These are phyloP conservation scores for Anorthoa munda DNA, from an alignment of 2,888 invertebrate genomes.

Conservation along the genomic window DNA sequence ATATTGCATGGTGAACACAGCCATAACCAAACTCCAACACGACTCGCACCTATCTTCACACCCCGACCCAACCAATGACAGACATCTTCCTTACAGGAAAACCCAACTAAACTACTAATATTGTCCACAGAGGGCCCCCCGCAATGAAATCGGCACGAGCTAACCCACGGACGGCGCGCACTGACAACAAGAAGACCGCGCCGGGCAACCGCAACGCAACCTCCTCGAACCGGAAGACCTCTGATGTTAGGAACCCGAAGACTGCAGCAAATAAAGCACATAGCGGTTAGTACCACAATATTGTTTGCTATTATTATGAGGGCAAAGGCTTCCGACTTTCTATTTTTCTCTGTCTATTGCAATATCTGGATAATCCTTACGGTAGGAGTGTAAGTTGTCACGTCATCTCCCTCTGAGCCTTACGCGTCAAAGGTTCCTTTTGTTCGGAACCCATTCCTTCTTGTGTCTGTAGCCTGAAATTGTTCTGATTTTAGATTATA, in stretches of 20 bases:
- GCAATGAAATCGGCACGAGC: constrained; percentile 84
- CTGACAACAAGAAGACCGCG: constrained; percentile 79
- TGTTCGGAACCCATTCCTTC: no score
- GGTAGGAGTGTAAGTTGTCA: no score
- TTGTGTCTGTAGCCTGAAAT: no score
- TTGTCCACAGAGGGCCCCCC: constrained; percentile 80
- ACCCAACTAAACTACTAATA: background rate
- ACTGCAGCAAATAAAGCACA: constrained; percentile 81
- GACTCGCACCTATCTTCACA: constrained; percentile 19
- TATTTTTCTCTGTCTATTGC: no score
- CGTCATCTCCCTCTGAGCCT: no score
- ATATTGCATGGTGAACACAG: background rate
- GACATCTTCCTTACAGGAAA: constrained; percentile 23
- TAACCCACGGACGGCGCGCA: constrained; percentile 74
- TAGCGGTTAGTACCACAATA: constrained; percentile 77
- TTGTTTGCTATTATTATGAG: no score
- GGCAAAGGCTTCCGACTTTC: no score
- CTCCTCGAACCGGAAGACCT: constrained; percentile 83
- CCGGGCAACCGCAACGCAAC: constrained; percentile 79
- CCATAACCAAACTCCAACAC: background rate
- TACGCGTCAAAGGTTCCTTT: no score
- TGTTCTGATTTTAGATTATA: no score
- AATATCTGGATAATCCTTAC: no score
- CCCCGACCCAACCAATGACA: constrained; percentile 30
- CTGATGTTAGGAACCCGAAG: constrained; percentile 84